Percentiles rank a stretch among this genome's conserved stretches.
Conservation (phyloP, 2,113 vertebrate species). For the Lanius ludovicianus region DNA sequence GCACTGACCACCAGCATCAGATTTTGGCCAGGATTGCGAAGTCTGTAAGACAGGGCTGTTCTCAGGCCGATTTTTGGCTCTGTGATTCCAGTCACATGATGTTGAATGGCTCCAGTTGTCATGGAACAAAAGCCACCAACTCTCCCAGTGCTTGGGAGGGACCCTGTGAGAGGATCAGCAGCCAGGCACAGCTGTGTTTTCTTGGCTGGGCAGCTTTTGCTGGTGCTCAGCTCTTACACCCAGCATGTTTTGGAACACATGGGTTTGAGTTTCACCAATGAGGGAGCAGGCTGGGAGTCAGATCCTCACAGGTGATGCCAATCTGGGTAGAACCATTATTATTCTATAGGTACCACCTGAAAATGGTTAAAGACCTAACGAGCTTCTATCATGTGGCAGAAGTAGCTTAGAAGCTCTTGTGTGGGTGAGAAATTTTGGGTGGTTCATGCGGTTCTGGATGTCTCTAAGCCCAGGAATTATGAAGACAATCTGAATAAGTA, state of each 20-base stretch:
- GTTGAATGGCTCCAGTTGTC: neutral
- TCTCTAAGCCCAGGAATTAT: neutral
- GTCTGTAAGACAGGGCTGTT: accelerated
- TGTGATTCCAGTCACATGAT: neutral
- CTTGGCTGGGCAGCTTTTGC: neutral
- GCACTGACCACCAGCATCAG: accelerated
- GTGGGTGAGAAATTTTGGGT: neutral
- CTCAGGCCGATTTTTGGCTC: neutral
- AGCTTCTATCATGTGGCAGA: neutral
- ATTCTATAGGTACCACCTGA: neutral
- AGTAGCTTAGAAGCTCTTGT: accelerated
- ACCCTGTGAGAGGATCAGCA: neutral
- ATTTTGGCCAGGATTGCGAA: accelerated
- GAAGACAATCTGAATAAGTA: neutral
- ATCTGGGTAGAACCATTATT: neutral
- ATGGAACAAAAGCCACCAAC: neutral
- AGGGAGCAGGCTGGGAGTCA: neutral
- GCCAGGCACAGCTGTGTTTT: neutral
- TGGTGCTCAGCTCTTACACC: neutral
- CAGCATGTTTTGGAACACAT: neutral
- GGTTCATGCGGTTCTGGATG: neutral
- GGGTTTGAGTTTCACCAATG: neutral
- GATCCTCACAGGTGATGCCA: neutral
- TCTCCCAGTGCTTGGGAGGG: neutral
- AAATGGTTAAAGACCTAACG: accelerated